Percentiles rank a stretch among this genome's conserved stretches.
Evolutionary conservation across 1,140 invertebrate species (phyloP).

Genomic region (Bemisia tabaci): DNA sequence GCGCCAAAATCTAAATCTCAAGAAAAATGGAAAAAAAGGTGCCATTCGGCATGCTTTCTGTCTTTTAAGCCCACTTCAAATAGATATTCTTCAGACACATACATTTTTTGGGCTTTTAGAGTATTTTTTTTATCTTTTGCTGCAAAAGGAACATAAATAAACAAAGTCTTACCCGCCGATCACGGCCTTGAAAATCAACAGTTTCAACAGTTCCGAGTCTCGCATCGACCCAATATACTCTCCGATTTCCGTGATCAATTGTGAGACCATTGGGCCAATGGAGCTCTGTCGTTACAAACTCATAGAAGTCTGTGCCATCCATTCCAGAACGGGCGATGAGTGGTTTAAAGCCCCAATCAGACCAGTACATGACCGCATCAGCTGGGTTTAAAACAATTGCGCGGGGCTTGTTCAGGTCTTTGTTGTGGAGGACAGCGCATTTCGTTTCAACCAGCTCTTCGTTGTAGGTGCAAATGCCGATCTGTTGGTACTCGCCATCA

Average conservation of each 20-base stretch:
- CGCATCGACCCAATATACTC: slow-evolving; percentile 66
- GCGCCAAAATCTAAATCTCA: no score
- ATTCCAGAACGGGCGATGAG: slow-evolving; percentile 65
- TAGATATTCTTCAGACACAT: no score
- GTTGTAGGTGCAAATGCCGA: slow-evolving; percentile 51
- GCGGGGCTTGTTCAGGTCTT: slow-evolving; percentile 41
- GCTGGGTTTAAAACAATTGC: slow-evolving; percentile 45
- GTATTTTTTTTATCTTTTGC: no score
- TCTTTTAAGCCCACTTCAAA: no score
- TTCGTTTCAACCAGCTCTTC: slow-evolving; percentile 34
- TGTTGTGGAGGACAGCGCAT: slow-evolving; percentile 45
- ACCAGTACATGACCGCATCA: slow-evolving; percentile 67
- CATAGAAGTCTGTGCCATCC: slow-evolving; percentile 55
- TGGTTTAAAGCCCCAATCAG: slow-evolving; percentile 59
- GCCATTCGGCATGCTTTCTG: no score
- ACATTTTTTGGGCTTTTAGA: no score
- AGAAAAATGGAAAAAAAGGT: no score
- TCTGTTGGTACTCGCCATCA: slow-evolving; percentile 50
- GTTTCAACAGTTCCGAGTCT: slow-evolving; percentile 59
- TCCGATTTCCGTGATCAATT: slow-evolving; percentile 66
- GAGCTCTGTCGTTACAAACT: slow-evolving; percentile 40
- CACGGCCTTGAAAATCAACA: slow-evolving; percentile 53
- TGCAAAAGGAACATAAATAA: neutral
- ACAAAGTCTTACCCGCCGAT: slow-evolving; percentile 36
- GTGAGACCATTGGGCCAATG: slow-evolving; percentile 81